Base-by-base conservation (phyloP, 2,888 invertebrate genomes). In the Tenthredo distinguenda region DNA sequence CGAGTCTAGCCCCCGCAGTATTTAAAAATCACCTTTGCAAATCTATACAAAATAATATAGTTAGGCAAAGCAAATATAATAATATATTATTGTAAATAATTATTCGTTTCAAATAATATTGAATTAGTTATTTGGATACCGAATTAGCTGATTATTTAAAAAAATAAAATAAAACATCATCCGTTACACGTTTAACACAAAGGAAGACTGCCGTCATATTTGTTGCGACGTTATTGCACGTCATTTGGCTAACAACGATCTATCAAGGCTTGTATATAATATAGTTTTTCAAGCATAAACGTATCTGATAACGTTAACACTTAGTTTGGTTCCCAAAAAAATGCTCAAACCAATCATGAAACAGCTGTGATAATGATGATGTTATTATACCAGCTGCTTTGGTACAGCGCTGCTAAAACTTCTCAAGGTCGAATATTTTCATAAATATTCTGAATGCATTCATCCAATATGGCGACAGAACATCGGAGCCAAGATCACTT, bases 11-110 rank as follows among this genome's bases (percentile, higher is more conserved):
- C 40, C 12, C 40, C 40, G 26, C 4, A n/a, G 68, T 21, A 72
- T 50, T 55, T 2, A 62, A 79, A 84, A 81, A 77, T 86, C 81
- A 86, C 82, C 88, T 90, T 90, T 89, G 89, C 90, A 58, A 84
- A 89, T 90, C 90, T 90, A 90, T 90, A 89, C 87, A 26, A 84
- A 65, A 31, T 43, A 87, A 88, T 90, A 90, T 90, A 90, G 89
- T 88, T 87, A 87, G 87, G 89, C 89, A 89, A 90, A 90, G 90
- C 85, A 71, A 76, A 55, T 85, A 58, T 43, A 21, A 37, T 72
- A 65, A 65, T 65, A 81, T 18, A 68, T 85, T 55, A 37, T 68
- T 72, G 50, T 58, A 26, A 81, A 85, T 71, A 26, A 77, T 85
- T 65, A 65, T 82, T 65, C n/a, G 50, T 65, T 65, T n/a, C 21